Evolutionary conservation across 2,888 invertebrate genomes (phyloP).

Genomic region (Acheta domesticus): DNA sequence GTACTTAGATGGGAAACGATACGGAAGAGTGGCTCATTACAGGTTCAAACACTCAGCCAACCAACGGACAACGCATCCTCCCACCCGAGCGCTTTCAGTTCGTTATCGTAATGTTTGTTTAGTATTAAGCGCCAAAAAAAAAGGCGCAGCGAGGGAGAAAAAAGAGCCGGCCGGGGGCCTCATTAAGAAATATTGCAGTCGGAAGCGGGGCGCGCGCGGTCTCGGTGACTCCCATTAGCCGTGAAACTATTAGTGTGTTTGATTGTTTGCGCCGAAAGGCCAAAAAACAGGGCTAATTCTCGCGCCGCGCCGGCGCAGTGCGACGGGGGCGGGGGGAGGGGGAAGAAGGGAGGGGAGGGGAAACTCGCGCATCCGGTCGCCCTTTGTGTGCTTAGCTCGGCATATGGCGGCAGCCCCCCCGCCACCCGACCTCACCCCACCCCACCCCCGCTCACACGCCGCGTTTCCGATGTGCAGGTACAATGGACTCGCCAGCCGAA

Average conservation of each 20-base stretch:
- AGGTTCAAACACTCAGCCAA: neutral
- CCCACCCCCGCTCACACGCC: neutral
- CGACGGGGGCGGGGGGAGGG: neutral
- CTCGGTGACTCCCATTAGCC: neutral
- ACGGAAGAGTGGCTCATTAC: no score
- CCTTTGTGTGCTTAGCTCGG: neutral
- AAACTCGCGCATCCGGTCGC: neutral
- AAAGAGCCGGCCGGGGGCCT: neutral
- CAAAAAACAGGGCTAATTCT: neutral
- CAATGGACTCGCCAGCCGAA: neutral
- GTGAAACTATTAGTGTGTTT: neutral
- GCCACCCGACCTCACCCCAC: no score
- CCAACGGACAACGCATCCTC: neutral
- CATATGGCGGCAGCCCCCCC: neutral
- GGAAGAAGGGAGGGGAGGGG: neutral
- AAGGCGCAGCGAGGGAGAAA: neutral
- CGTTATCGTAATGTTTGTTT: neutral
- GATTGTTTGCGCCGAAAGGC: neutral
- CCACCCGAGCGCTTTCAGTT: neutral
- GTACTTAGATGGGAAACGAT: no score
- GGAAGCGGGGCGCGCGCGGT: neutral
- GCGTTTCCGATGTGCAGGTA: neutral
- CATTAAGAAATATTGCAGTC: constrained; percentile 2
- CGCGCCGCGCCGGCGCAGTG: neutral
- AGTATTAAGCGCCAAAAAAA: neutral